These are phyloP conservation scores for Ammodytes dubius DNA, from an alignment of 2,113 vertebrate species.

Conservation along the genomic window DNA sequence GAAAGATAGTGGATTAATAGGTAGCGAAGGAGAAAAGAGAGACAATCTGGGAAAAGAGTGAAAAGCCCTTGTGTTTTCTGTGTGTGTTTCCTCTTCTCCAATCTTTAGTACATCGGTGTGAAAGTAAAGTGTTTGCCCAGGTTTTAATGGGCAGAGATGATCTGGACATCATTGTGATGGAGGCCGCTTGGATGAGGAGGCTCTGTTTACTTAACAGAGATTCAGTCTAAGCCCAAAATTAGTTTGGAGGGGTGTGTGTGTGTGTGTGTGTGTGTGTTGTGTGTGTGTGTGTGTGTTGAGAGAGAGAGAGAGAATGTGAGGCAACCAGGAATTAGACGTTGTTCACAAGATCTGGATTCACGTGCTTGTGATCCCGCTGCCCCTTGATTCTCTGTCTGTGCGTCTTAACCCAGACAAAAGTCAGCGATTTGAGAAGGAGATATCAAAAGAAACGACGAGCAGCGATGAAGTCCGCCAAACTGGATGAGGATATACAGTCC, in stretches of 20 bases:
- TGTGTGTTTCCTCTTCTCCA: conserved; percentile 77
- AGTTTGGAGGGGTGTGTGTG: conserved; percentile 83
- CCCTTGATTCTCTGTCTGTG: conserved; percentile 53
- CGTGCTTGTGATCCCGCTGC: conserved; percentile 71
- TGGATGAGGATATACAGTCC: conserved; percentile 10
- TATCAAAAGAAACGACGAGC: conserved; percentile 18
- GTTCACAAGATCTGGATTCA: conserved; percentile 76
- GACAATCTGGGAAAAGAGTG: conserved; percentile 86
- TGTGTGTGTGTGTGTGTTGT: too few relatives aligned
- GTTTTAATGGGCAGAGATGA: conserved; percentile 99
- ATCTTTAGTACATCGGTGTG: conserved; percentile 88
- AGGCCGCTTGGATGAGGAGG: conserved; percentile 73
- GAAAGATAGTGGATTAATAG: conserved; percentile 97
- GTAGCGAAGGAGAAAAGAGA: conserved; percentile 80
- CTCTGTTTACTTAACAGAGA: conserved; percentile 94
- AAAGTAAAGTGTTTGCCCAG: conserved; percentile 95
- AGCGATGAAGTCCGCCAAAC: background rate
- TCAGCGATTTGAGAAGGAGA: conserved; percentile 23
- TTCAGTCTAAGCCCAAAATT: conserved; percentile 89
- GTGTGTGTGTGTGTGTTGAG: too few relatives aligned
- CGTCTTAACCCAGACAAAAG: conserved; percentile 48
- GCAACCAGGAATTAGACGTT: conserved; percentile 74
- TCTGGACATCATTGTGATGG: conserved; percentile 90
- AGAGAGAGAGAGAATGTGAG: conserved; percentile 72
- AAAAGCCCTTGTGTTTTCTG: conserved; percentile 82